These are phyloP conservation scores for Hydroisotoma schaefferi DNA, from an alignment of 2,888 invertebrate species.

Conservation along the genomic window DNA sequence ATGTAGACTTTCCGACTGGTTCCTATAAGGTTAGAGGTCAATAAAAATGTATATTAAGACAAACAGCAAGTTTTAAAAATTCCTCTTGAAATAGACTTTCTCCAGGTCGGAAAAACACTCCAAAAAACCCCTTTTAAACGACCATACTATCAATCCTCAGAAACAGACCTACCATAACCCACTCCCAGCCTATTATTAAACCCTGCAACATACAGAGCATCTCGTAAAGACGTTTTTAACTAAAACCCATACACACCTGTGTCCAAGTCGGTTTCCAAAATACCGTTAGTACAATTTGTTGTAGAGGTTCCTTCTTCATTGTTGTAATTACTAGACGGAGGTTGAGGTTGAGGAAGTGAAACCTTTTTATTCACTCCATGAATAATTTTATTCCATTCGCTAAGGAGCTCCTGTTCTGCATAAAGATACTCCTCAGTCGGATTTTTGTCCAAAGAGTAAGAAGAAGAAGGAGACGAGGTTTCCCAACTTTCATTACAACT, in stretches of 20 bases:
- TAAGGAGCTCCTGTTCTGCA: conserved; percentile 18
- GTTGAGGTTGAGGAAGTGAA: conserved; percentile 12
- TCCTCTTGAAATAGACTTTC: no score
- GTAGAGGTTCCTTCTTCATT: conserved; percentile 13
- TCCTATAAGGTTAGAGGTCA: no score
- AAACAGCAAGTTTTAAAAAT: no score
- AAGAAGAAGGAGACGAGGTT: not conserved
- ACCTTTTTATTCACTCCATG: conserved; percentile 25
- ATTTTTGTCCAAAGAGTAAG: conserved; percentile 14
- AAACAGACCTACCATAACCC: no score
- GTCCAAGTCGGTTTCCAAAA: conserved; percentile 89
- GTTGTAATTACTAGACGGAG: conserved; percentile 8
- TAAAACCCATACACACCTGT: conserved; percentile 52
- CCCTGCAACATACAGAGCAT: no score
- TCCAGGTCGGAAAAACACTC: no score
- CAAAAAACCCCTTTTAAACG: not conserved
- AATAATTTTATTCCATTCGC: conserved; percentile 30
- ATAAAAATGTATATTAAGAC: no score
- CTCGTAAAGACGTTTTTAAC: not conserved
- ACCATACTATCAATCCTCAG: no score
- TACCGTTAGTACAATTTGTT: conserved; percentile 58
- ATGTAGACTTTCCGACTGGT: no score
- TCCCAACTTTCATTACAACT: conserved; percentile 12
- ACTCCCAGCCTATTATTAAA: no score
- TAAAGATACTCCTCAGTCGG: conserved; percentile 10